Evolutionary conservation across 2,888 invertebrate genomes (phyloP), one percentile per base, ranked within the genome.

Genomic region (Laspeyria flexula): DNA sequence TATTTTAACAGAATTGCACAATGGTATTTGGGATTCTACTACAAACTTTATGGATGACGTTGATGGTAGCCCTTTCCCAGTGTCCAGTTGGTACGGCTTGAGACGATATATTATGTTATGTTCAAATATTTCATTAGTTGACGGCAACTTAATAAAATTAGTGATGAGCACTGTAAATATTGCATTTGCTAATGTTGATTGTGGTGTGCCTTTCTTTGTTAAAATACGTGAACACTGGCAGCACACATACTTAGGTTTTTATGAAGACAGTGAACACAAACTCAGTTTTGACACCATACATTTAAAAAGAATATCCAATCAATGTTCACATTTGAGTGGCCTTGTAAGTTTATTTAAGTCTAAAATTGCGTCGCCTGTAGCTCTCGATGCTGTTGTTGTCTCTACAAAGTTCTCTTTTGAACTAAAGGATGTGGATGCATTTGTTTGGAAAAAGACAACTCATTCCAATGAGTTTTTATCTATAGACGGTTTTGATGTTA

Each of bases 221-320:
- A 98, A 98, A 90, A 94, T 97, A 16, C 93, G 96, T 70, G 96
- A 96, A 77, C 94, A 94, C 61, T 96, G 96, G 95, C 96, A 97
- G 76, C 94, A 95, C 43, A 95, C 95, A 74, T 97, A 95, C 80
- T 83, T 96, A 42, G 99, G 99, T 5, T 94, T 97, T 6, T 96
- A 95, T 71, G 95, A 97, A 77, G 95, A 95, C 15, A 95, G 94
- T 70, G 96, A 96, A 38, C 93, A 95, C 34, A 94, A 96, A 65
- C 95, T 96, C n/a, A 96, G 96, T 77, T 98, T 97, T 85, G 97
- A 99, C 78, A 97, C 98, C 93, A 96, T 97, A 40, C 96, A 98
- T 80, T 91, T 99, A 55, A 95, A 96, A 77, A 94, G 95, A 64
- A 94, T 96, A 46, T 97, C 98, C 0, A 93, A 94, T 16, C 96